Conservation (phyloP, 2,113 vertebrate species). For the Lepus americanus region DNA sequence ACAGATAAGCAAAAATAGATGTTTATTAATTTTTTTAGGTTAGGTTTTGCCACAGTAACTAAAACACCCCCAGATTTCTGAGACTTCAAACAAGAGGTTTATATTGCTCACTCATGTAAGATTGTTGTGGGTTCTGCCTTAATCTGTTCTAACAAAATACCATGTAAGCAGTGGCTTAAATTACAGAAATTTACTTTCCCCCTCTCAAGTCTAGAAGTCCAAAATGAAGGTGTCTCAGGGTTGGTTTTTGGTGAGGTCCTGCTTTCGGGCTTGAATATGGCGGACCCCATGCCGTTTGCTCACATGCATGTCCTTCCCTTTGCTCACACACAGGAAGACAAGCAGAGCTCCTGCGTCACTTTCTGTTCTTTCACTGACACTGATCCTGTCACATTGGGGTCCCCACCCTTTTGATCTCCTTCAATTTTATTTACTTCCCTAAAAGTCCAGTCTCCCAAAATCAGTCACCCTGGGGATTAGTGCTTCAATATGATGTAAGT, state of each 20-base stretch:
- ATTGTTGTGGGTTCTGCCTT: background rate
- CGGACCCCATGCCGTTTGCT: background rate
- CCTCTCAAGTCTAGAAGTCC: background rate
- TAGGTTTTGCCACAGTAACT: background rate
- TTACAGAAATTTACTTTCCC: background rate
- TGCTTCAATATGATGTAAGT: background rate
- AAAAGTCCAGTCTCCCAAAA: background rate
- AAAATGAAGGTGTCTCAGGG: background rate
- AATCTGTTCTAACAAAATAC: background rate
- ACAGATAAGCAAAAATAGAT: background rate
- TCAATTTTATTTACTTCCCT: conserved; percentile 35
- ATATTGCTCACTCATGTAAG: background rate
- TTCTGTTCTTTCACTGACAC: background rate
- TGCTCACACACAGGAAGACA: background rate
- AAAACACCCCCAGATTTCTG: background rate
- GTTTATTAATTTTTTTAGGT: background rate
- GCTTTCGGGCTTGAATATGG: background rate
- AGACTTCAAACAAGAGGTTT: background rate
- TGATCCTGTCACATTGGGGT: background rate
- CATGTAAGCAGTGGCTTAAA: background rate
- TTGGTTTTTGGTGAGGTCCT: background rate
- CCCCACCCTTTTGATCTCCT: background rate
- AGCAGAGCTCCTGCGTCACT: background rate
- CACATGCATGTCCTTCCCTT: background rate
- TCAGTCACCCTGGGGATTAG: background rate